These are phyloP conservation scores for Rachycentron canadum DNA, from an alignment of 2,797 vertebrate genomes.

Conservation along the genomic window DNA sequence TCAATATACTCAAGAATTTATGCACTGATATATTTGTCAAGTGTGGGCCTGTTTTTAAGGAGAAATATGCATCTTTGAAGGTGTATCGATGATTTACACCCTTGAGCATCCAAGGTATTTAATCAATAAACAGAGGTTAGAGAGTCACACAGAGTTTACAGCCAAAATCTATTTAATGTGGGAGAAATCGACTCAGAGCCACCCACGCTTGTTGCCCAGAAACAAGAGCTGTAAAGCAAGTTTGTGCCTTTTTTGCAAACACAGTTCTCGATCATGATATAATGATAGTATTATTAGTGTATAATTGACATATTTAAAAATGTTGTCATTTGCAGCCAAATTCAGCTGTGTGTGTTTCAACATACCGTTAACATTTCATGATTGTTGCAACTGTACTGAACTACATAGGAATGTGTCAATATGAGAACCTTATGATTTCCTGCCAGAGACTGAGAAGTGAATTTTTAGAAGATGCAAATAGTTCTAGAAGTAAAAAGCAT, in stretches of 20 bases:
- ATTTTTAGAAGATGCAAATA: constrained; percentile 5
- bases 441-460: neutral
- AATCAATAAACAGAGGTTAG: constrained; percentile 35
- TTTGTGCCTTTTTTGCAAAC: neutral
- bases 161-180: constrained; percentile 38
- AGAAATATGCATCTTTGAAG: constrained; percentile 17
- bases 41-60: neutral
- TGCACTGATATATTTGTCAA: neutral
- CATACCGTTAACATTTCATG: neutral
- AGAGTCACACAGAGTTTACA: constrained; percentile 22
- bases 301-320: neutral
- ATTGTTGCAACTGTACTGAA: neutral
- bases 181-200: constrained; percentile 28
- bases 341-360: neutral
- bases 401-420: neutral
- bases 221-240: constrained; percentile 11
- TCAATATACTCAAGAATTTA: neutral
- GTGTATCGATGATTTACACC: constrained; percentile 18
- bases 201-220: neutral
- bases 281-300: neutral
- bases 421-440: neutral
- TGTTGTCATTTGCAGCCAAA: neutral
- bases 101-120: constrained; percentile 16
- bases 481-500: constrained; percentile 4
- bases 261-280: neutral